Percentiles rank a stretch among this genome's conserved stretches.
phyloP scores from a whole-genome alignment of 2,113 vertebrate genomes.

The Apus apus region DNA sequence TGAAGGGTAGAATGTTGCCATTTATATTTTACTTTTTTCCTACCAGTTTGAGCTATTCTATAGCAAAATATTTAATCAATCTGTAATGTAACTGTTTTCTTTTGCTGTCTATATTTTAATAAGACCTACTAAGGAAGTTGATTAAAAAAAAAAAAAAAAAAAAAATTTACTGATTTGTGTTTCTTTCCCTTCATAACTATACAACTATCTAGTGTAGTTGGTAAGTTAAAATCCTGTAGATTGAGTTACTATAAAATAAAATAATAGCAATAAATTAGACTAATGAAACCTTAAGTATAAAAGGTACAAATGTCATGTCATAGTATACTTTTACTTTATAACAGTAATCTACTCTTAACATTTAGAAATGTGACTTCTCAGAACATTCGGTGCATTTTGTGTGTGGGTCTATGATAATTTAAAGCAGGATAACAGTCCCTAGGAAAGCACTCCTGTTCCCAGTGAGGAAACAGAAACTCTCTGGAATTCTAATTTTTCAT shows the following conservation, averaged over 20 bases:
- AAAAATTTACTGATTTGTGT: neutral
- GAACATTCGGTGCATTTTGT: neutral
- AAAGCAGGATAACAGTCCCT: neutral
- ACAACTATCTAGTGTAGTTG: neutral
- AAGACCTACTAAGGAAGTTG: neutral
- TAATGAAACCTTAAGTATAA: neutral
- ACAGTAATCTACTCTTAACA: neutral
- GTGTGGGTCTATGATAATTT: neutral
- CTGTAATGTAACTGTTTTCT: neutral
- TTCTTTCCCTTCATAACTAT: neutral
- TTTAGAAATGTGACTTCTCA: neutral
- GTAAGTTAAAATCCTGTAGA: neutral
- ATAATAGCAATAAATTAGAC: neutral
- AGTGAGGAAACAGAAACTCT: neutral
- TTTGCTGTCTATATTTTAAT: neutral
- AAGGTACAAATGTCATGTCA: neutral
- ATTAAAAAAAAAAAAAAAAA: neutral
- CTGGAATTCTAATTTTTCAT: neutral
- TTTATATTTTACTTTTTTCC: neutral
- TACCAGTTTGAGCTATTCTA: neutral
- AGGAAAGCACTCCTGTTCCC: neutral
- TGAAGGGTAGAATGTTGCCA: fast-evolving
- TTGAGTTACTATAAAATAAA: neutral
- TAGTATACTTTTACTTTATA: neutral
- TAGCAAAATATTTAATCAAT: neutral